These are phyloP conservation scores for Mizuhopecten yessoensis DNA, from an alignment of 1,140 invertebrate genomes.

Conservation along the genomic window DNA sequence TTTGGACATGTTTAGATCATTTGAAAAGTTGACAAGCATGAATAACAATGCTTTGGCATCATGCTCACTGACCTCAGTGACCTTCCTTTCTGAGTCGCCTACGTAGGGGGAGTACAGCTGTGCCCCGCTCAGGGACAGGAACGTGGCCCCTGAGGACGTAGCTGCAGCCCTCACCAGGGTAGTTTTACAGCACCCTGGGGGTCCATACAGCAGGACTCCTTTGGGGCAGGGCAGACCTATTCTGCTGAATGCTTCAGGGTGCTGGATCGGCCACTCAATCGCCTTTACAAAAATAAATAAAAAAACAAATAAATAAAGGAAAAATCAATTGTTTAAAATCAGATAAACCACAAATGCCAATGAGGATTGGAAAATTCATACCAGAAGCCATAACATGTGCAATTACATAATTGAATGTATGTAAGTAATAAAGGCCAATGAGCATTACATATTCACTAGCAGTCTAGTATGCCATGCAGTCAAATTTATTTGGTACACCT, in stretches of 20 bases:
- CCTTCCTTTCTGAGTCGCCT: constrained; percentile 87
- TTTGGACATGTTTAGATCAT: too few species aligned
- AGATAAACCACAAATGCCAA: too few species aligned
- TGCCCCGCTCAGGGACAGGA: constrained; percentile 87
- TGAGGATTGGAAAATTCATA: too few species aligned
- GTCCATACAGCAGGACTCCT: constrained; percentile 80
- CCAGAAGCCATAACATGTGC: too few species aligned
- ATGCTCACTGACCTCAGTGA: constrained; percentile 82
- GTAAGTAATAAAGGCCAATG: too few species aligned
- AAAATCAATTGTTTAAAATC: neutral
- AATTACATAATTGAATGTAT: too few species aligned
- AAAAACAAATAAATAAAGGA: constrained; percentile 18
- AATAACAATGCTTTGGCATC: too few species aligned
- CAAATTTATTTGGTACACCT: too few species aligned
- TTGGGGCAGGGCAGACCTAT: constrained; percentile 77
- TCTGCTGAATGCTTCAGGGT: constrained; percentile 76
- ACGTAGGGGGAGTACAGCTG: constrained; percentile 89
- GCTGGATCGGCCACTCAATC: constrained; percentile 81
- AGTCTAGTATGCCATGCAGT: too few species aligned
- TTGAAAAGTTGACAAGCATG: too few species aligned
- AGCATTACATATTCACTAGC: too few species aligned
- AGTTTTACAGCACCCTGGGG: constrained; percentile 81
- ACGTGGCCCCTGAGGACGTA: constrained; percentile 84
- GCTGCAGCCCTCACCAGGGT: constrained; percentile 79
- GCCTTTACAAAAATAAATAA: constrained; percentile 69